Base-by-base conservation (phyloP, 2,113 vertebrate species). In the Saimiri boliviensis region DNA sequence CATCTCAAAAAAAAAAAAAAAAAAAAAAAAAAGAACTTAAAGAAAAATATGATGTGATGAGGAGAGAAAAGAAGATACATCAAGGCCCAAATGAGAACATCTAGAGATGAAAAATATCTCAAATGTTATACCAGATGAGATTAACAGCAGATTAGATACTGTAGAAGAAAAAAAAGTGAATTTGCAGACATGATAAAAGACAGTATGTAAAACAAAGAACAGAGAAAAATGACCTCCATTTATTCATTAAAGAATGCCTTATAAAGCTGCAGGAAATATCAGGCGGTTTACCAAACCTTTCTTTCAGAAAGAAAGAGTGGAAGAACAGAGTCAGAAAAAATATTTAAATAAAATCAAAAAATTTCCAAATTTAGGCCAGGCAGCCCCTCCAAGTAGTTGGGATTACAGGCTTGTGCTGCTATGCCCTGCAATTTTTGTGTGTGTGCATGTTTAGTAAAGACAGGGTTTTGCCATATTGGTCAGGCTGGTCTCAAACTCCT, bases 301-400 rank as follows among this genome's bases (percentile, higher is more conserved):
- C 52, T 71, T 86, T n/a, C 73, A 79, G 63, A 91, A 95, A 91
- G 73, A 68, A 68, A 85, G 23, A 8, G 14, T 58, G 8, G 25
- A 71, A 85, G 49, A 42, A 11, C 35, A 45, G 66, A 47, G n/a
- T 60, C 8, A 49, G 60, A 79, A 91, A 91, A 86, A 76, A 68
- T 86, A 86, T 37, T 85, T 85, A 85, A 91, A 74, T 54, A 95
- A 87, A 89, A 35, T 19, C 52, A 90, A 25, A 93, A 73, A 16
- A 32, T 66, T 85, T 74, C 45, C 54, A 79, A 58, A 86, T 91
- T 91, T 71, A n/a, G n/a, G n/a, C n/a, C n/a, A n/a, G n/a, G n/a
- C 60, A 63, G 27, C 60, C 60, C 27, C 60, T 63, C 13, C 27
- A 30, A 63, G 60, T 63, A 30, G 60, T 27, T 63, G 27, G 60